A percentile compares a stretch with the other conserved stretches of the same genome.
phyloP scores from a whole-genome alignment of 2,888 invertebrate species.

The Charanyca ferruginea region DNA sequence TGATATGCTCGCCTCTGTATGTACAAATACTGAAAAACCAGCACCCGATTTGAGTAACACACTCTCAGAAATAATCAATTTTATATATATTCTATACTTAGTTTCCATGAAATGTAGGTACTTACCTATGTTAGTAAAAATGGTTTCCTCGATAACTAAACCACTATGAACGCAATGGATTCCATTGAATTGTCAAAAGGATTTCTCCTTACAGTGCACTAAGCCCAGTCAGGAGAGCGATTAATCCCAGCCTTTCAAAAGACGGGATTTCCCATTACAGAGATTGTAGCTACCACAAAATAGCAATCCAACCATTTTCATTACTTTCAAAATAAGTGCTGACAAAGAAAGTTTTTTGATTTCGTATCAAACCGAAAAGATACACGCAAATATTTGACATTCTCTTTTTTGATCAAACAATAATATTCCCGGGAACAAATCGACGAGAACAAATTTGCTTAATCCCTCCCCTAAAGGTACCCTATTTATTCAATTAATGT shows the following conservation, averaged over 20 bases:
- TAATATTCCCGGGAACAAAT: slow-evolving; percentile 37
- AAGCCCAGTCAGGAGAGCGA: slow-evolving; percentile 19
- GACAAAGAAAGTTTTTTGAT: slow-evolving; percentile 13
- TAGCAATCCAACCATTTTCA: slow-evolving; percentile 15
- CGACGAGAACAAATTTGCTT: slow-evolving; percentile 54
- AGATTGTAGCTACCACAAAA: slow-evolving; percentile 18
- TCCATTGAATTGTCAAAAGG: slow-evolving; percentile 33
- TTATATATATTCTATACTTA: not conserved
- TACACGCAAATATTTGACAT: slow-evolving; percentile 36
- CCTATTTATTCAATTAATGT: slow-evolving; percentile 60
- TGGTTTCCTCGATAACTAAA: not conserved
- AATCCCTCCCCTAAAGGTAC: slow-evolving; percentile 42
- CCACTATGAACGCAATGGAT: slow-evolving; percentile 13
- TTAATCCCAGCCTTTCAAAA: slow-evolving; percentile 39
- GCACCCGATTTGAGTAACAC: not conserved
- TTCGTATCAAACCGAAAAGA: slow-evolving; percentile 21
- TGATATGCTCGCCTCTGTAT: too few relatives aligned
- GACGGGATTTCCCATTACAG: slow-evolving; percentile 12
- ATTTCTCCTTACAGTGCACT: slow-evolving; percentile 21
- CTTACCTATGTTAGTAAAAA: not conserved
- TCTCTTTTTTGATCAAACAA: slow-evolving; percentile 46
- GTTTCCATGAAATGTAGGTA: not conserved
- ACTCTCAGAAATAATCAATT: not conserved
- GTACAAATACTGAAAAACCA: not conserved
- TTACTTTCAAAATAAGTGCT: slow-evolving; percentile 6